A percentile compares a stretch with the other conserved stretches of the same genome.
Evolutionary conservation across 2,888 invertebrate genomes (phyloP).

Genomic region (Venusia cambrica): DNA sequence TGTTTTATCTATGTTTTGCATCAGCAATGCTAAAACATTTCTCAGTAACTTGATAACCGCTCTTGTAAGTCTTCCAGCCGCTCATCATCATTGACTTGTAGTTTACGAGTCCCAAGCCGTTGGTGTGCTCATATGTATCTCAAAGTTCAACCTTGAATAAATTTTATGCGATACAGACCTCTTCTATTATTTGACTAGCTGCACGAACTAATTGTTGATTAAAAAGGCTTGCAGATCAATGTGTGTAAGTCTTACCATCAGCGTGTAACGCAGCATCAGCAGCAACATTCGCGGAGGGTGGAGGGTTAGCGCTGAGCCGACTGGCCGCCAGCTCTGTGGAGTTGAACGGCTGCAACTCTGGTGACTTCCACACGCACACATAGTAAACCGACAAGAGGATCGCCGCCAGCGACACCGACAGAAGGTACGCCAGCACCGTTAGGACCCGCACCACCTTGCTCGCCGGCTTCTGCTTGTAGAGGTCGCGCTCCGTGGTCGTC

Average conservation of each 20-base stretch:
- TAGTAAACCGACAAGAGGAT: conserved; percentile 91
- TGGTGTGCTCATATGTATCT: too few species aligned
- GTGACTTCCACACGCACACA: conserved; percentile 89
- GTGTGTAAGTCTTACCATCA: conserved; percentile 24
- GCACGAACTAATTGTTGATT: too few species aligned
- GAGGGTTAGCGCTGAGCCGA: conserved; percentile 26
- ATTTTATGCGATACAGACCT: too few species aligned
- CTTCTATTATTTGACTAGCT: too few species aligned
- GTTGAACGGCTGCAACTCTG: conserved; percentile 70
- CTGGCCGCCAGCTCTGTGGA: conserved; percentile 38
- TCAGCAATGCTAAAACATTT: too few species aligned
- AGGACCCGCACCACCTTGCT: conserved; percentile 82
- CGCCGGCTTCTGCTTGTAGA: conserved; percentile 62
- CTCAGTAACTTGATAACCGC: too few species aligned
- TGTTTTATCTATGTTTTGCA: too few species aligned
- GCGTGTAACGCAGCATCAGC: conserved; percentile 6
- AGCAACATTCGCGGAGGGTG: conserved; percentile 5
- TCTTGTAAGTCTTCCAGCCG: too few species aligned
- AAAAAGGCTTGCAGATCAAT: too few species aligned
- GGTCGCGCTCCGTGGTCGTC: conserved; percentile 49
- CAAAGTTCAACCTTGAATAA: too few species aligned
- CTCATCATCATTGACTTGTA: too few species aligned
- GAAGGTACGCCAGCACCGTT: conserved; percentile 90
- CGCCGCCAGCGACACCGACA: conserved; percentile 92
- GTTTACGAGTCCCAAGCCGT: too few species aligned